phyloP scores from a whole-genome alignment of 1,140 invertebrate species.

The Brachionus rotundiformis region DNA sequence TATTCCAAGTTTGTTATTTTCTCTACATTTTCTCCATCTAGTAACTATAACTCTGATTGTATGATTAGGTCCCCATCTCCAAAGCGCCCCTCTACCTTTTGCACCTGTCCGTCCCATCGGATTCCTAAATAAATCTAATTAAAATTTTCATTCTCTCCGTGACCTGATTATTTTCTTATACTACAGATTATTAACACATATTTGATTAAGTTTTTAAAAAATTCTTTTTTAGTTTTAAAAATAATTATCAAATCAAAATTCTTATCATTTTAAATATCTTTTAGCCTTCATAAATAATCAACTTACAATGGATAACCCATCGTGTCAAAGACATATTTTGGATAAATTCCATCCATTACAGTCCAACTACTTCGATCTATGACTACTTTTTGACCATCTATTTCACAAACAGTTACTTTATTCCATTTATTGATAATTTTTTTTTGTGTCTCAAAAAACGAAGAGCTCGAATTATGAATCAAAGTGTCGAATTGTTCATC shows the following conservation, averaged over 20 bases:
- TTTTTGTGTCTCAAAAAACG: slow-evolving; percentile 35
- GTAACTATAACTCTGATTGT: slow-evolving; percentile 63
- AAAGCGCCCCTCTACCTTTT: slow-evolving; percentile 62
- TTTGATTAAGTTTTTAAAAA: too few relatives aligned
- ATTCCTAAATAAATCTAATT: slow-evolving; percentile 58
- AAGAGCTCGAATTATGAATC: slow-evolving; percentile 8
- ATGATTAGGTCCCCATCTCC: slow-evolving; percentile 66
- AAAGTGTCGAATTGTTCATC: slow-evolving; percentile 29
- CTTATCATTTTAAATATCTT: too few relatives aligned
- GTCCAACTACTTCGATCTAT: slow-evolving; percentile 28
- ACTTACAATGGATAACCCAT: slow-evolving; percentile 36
- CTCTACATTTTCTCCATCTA: slow-evolving; percentile 56
- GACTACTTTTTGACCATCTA: slow-evolving; percentile 9
- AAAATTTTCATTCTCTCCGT: too few relatives aligned
- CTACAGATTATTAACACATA: too few relatives aligned
- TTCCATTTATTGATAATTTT: slow-evolving; percentile 36
- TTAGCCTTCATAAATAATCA: too few relatives aligned
- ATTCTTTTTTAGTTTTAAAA: too few relatives aligned
- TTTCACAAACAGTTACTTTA: slow-evolving; percentile 24
- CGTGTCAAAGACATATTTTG: slow-evolving; percentile 15
- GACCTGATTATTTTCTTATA: too few relatives aligned
- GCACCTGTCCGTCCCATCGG: slow-evolving; percentile 65
- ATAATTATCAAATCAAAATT: too few relatives aligned
- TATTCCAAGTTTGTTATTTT: slow-evolving; percentile 70
- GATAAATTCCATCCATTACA: not conserved